Base-by-base conservation (phyloP, 1,140 invertebrate species). In the Eueides isabella region DNA sequence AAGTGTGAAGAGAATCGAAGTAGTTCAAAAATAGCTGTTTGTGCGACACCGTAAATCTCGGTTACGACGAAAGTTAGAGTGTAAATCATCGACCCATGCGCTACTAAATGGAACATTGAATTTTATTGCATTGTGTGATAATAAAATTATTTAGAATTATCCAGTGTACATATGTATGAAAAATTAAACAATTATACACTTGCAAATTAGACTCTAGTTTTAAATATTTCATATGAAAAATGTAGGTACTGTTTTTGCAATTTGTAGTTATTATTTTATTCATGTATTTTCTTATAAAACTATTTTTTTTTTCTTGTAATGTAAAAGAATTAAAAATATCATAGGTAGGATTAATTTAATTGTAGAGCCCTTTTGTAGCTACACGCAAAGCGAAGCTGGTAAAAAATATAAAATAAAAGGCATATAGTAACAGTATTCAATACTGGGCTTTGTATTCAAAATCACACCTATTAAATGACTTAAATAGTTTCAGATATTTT, bases 11-110 rank as follows among this genome's bases (percentile, higher is more conserved):
- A 88, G 86, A 90, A 83, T 84, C 85, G 85, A 87, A 89, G 84
- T 72, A 82, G 70, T 85, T 88, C 84, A 90, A 90, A 91, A 92
- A 92, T 92, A 92, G 83, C 80, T 76, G 83, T 87, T 84, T 84
- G 83, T 88, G 84, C 85, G 89, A 89, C 87, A 89, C 80, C 80
- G 87, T 92, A 92, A 90, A 92, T 91, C 87, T 88, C 72, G 74
- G 80, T 85, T 86, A 90, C 86, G 85, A 89, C 83, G 82, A 89
- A 91, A 88, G 82, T 89, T 89, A 74, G 75, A 67, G 70, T 76
- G 82, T 91, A 92, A 90, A 91, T 92, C 86, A 90, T 91, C 83
- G 77, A 77, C 64, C 81, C 74, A 81, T 75, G 81, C 80, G 70
- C 78, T 76, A 80, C 83, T 88, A 85, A 89, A 91, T 86, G 87